Conservation (phyloP, 2,888 invertebrate species). For the Melolontha melolontha region DNA sequence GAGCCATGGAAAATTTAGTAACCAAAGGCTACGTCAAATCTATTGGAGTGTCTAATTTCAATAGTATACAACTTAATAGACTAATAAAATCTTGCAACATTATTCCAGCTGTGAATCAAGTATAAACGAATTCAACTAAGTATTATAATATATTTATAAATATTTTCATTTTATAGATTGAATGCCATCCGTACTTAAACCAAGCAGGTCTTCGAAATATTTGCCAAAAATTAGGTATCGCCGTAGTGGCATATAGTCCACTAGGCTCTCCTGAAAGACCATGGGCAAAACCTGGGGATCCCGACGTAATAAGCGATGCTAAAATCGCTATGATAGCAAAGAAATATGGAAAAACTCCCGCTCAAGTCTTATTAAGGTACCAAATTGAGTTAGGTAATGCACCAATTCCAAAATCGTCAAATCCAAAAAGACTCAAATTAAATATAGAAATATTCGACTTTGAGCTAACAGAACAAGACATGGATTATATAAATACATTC, state of each 20-base stretch:
- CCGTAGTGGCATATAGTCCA: slow-evolving; percentile 83
- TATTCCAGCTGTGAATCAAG: slow-evolving; percentile 74
- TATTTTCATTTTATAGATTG: slow-evolving; percentile 69
- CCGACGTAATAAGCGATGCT: slow-evolving; percentile 71
- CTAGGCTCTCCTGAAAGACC: slow-evolving; percentile 82
- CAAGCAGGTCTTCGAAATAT: slow-evolving; percentile 76
- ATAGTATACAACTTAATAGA: slow-evolving; percentile 75
- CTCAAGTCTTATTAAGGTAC: slow-evolving; percentile 79
- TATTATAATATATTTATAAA: slow-evolving; percentile 1
- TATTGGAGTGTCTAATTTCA: slow-evolving; percentile 84
- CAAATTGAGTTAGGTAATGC: slow-evolving; percentile 67
- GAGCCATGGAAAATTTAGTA: slow-evolving; percentile 76
- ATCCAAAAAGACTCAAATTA: slow-evolving; percentile 66
- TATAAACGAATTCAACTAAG: slow-evolving; percentile 48
- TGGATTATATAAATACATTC: slow-evolving; percentile 44
- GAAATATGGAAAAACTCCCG: slow-evolving; percentile 74
- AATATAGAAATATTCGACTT: slow-evolving; percentile 73
- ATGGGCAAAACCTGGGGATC: slow-evolving; percentile 76
- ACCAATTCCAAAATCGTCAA: slow-evolving; percentile 71
- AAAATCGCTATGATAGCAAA: slow-evolving; percentile 72
- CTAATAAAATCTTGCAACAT: slow-evolving; percentile 70
- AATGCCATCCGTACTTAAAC: slow-evolving; percentile 74
- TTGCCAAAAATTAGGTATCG: slow-evolving; percentile 74
- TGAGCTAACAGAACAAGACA: slow-evolving; percentile 66
- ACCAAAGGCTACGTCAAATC: slow-evolving; percentile 73